Conservation (phyloP, 2,797 vertebrate species). For the Heterohyrax brucei region DNA sequence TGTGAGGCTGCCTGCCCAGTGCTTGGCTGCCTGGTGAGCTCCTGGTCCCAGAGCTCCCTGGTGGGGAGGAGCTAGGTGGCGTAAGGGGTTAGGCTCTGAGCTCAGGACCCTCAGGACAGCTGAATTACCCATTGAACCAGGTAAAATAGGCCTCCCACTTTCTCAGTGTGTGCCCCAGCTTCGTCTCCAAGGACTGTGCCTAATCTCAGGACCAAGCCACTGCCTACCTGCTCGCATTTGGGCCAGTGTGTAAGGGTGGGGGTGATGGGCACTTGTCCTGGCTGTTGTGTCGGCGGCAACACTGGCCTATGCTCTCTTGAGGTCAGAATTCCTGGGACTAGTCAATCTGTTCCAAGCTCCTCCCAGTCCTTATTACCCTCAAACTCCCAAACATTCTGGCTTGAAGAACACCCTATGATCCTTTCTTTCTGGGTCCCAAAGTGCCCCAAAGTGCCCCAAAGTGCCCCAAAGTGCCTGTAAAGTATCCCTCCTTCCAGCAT, state of each 20-base stretch:
- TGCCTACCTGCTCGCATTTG: background rate
- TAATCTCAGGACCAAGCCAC: background rate
- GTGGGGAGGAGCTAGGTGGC: rapidly evolving
- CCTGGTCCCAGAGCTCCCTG: background rate
- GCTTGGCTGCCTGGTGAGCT: background rate
- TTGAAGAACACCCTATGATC: background rate
- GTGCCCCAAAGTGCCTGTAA: background rate
- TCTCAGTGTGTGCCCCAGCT: background rate
- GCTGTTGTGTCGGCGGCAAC: background rate
- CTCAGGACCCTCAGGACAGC: background rate
- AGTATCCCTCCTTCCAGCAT: rapidly evolving
- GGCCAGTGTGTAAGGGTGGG: rapidly evolving
- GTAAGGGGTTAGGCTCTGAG: background rate
- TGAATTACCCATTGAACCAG: rapidly evolving
- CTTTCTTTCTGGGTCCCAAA: background rate
- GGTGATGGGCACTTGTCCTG: background rate
- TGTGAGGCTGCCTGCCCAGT: rapidly evolving
- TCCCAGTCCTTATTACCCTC: background rate
- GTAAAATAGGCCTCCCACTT: background rate
- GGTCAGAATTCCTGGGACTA: background rate
- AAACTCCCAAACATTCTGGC: background rate
- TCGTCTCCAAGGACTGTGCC: background rate
- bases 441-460: background rate
- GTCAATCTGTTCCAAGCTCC: too few species aligned
- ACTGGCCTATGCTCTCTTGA: background rate